Conservation (phyloP, 2,888 invertebrate species). For the Clitarchus hookeri region DNA sequence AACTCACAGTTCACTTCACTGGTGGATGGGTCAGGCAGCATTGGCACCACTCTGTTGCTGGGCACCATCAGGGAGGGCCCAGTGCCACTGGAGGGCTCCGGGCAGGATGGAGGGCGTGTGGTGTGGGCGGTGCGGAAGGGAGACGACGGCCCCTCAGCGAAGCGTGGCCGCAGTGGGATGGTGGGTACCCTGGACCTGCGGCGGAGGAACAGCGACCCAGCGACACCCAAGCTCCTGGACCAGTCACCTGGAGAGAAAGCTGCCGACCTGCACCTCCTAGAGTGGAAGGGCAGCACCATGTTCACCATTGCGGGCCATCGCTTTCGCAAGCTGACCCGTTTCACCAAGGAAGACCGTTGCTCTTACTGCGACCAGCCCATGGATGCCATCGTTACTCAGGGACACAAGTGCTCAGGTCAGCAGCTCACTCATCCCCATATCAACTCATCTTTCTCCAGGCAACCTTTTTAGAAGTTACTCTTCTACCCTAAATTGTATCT, state of each 20-base stretch:
- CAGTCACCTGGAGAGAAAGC: constrained; percentile 43
- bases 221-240: not conserved
- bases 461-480: no score
- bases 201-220: constrained; percentile 60
- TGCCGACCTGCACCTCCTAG: constrained; percentile 60
- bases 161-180: constrained; percentile 49
- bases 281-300: constrained; percentile 64
- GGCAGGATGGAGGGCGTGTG: constrained; percentile 58
- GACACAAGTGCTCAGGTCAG: constrained; percentile 68
- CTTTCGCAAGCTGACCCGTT: constrained; percentile 67
- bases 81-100: constrained; percentile 37
- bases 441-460: no score
- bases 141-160: constrained; percentile 26
- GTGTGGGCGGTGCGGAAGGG: constrained; percentile 31
- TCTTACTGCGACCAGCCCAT: constrained; percentile 79
- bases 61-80: constrained; percentile 53
- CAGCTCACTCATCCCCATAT: no score
- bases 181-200: constrained; percentile 60
- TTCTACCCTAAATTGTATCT: no score
- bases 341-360: constrained; percentile 81
- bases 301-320: constrained; percentile 77
- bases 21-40: not conserved
- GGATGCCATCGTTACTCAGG: constrained; percentile 79
- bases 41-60: constrained; percentile 47
- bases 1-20: not conserved